Evolutionary conservation across 2,113 vertebrate species (phyloP).

Genomic region (Clarias batrachus): DNA sequence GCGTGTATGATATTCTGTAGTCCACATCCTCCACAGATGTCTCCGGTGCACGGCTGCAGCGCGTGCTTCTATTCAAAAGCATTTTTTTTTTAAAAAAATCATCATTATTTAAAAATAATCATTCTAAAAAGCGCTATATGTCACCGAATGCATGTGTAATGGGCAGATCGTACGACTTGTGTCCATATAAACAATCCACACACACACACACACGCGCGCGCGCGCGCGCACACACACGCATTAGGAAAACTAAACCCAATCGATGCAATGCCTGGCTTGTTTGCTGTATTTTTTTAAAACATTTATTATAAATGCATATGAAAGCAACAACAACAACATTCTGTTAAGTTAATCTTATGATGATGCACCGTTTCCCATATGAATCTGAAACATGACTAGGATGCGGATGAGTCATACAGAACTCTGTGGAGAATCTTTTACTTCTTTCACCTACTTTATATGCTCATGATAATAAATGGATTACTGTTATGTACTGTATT

Average conservation of each 20-base stretch:
- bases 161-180: constrained; percentile 21
- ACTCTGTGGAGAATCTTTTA: constrained; percentile 4
- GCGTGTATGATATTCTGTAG: background rate
- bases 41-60: background rate
- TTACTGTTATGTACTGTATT: background rate
- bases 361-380: constrained; percentile 25
- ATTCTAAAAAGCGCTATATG: too few species aligned
- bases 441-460: background rate
- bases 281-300: too few species aligned
- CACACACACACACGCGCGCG: constrained; percentile 60
- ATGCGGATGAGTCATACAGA: constrained; percentile 7
- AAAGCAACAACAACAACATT: background rate
- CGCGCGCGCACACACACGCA: constrained; percentile 60
- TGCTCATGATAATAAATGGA: background rate
- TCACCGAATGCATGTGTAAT: background rate
- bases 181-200: constrained; percentile 40
- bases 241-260: constrained; percentile 64
- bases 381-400: constrained; percentile 9
- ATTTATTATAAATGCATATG: too few species aligned
- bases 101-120: too few species aligned
- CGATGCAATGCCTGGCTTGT: background rate
- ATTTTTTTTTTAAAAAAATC: background rate
- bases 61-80: background rate
- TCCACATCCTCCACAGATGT: constrained; percentile 3
- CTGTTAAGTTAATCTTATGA: background rate